These are phyloP conservation scores for Polia nebulosa DNA, from an alignment of 2,888 invertebrate genomes.

Conservation along the genomic window DNA sequence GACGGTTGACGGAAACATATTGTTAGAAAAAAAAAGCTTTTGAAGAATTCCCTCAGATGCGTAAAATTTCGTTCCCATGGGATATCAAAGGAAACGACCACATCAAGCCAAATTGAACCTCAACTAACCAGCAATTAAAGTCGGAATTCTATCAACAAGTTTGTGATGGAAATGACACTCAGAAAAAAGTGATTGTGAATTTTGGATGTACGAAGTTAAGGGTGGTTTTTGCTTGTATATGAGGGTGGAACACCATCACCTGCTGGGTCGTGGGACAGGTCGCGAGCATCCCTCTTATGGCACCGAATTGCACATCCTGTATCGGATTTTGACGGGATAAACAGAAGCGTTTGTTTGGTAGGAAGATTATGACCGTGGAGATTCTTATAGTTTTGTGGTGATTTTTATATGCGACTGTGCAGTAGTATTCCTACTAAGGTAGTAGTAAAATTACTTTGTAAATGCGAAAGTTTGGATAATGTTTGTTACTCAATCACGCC, in stretches of 20 bases:
- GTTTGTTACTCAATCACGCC: too few species aligned
- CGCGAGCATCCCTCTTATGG: slow-evolving; percentile 87
- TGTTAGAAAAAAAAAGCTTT: slow-evolving; percentile 62
- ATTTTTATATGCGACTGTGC: background rate
- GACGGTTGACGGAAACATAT: slow-evolving; percentile 60
- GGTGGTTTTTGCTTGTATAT: slow-evolving; percentile 56
- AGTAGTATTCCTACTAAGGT: too few species aligned
- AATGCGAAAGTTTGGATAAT: too few species aligned
- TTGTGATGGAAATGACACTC: background rate
- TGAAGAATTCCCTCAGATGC: slow-evolving; percentile 84
- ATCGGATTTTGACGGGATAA: slow-evolving; percentile 67
- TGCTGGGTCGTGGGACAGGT: slow-evolving; percentile 89
- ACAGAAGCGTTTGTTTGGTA: slow-evolving; percentile 45
- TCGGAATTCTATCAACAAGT: slow-evolving; percentile 15
- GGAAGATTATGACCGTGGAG: slow-evolving; percentile 31
- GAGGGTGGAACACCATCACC: slow-evolving; percentile 80
- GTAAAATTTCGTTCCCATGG: slow-evolving; percentile 88
- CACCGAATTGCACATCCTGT: slow-evolving; percentile 84
- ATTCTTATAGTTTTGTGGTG: background rate
- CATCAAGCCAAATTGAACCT: slow-evolving; percentile 41
- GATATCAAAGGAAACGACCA: slow-evolving; percentile 54
- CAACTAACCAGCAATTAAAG: slow-evolving; percentile 34
- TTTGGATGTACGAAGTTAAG: slow-evolving; percentile 44
- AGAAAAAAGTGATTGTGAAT: slow-evolving; percentile 33
- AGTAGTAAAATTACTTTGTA: too few species aligned